Evolutionary conservation across 2,888 invertebrate species (phyloP).

Genomic region (Calliphora vomitoria): DNA sequence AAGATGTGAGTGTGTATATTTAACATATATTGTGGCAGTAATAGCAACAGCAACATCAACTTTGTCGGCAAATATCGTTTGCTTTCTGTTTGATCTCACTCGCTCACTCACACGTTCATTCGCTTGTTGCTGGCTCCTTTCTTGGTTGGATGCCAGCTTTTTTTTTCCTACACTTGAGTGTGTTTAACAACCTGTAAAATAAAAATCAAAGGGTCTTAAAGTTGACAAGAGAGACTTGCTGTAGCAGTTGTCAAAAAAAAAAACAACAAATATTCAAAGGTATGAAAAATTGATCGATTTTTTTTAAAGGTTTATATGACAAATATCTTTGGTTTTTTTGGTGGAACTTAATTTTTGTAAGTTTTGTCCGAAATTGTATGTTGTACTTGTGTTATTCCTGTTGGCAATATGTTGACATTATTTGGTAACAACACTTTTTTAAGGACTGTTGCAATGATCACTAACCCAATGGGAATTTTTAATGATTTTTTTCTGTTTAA

Average conservation of each 20-base stretch:
- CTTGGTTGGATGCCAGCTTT: neutral
- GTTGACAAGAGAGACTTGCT: slow-evolving; percentile 53
- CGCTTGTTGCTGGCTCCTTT: slow-evolving; percentile 1
- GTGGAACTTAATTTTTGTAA: neutral
- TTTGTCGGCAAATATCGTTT: slow-evolving; percentile 71
- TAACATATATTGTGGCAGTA: slow-evolving; percentile 29
- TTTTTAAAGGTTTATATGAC: slow-evolving; percentile 48
- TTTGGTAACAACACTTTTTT: slow-evolving; percentile 63
- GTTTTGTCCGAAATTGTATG: slow-evolving; percentile 32
- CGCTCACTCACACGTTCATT: slow-evolving; percentile 36
- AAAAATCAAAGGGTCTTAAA: slow-evolving; percentile 50
- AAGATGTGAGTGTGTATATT: slow-evolving; percentile 9
- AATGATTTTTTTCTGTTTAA: slow-evolving; percentile 1
- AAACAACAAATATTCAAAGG: slow-evolving; percentile 21
- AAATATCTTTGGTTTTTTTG: slow-evolving; percentile 26
- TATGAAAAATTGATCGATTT: slow-evolving; percentile 51
- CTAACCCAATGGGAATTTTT: slow-evolving; percentile 46
- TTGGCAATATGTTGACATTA: slow-evolving; percentile 73
- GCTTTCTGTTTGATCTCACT: slow-evolving; percentile 70
- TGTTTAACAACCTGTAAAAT: slow-evolving; percentile 72
- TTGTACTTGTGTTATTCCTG: slow-evolving; percentile 59
- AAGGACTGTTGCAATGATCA: slow-evolving; percentile 9
- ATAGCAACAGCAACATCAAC: slow-evolving; percentile 49
- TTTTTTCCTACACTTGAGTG: slow-evolving; percentile 48
- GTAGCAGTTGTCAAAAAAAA: slow-evolving; percentile 34